Evolutionary conservation across 2,113 vertebrate species (phyloP), one percentile per base, ranked within the genome.

Genomic region (Cyanoramphus novaezelandiae): DNA sequence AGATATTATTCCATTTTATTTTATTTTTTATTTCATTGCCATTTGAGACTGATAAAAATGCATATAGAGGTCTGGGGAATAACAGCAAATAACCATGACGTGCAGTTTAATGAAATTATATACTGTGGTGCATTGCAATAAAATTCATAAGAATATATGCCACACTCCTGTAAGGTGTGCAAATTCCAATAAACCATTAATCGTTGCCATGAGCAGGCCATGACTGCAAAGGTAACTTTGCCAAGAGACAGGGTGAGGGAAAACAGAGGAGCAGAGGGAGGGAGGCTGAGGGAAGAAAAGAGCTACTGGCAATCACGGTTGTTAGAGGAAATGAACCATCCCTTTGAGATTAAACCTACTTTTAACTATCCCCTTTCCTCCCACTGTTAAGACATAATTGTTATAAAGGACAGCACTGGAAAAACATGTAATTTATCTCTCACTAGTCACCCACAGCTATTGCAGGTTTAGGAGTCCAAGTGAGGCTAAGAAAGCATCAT

Each of bases 161-260:
- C 57, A 29, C 41, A 11, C 60, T 41, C 41, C 47, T 78, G 68
- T 46, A 92, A 95, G 87, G 50, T 43, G 67, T 85, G 60, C 60
- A 95, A 79, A 96, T 92, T 93, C 92, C 72, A 95, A 70, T 93
- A 87, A 93, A 47, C 31, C 64, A 89, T 89, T 96, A 94, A 88
- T 95, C 72, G 85, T 95, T 37, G 24, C 89, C 57, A 64, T 24
- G 53, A 97, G 88, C 67, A 74, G 65, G 79, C 86, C 77, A 55
- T 39, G 59, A 95, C 69, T 91, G 88, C 90, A 96, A 96, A 96
- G 77, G 92, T 86, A 97, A 91, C 64, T 95, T 95, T 92, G 53
- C 67, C n/a, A 20, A 65, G 55, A 77, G 35, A 83, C 72, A 28
- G 39, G 24, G 19, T 57, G 63, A 92, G 68, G 64, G 43, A 41